A percentile compares a stretch with the other conserved stretches of the same genome.
phyloP scores from a whole-genome alignment of 2,888 invertebrate species.

The Sminthurides aquaticus region DNA sequence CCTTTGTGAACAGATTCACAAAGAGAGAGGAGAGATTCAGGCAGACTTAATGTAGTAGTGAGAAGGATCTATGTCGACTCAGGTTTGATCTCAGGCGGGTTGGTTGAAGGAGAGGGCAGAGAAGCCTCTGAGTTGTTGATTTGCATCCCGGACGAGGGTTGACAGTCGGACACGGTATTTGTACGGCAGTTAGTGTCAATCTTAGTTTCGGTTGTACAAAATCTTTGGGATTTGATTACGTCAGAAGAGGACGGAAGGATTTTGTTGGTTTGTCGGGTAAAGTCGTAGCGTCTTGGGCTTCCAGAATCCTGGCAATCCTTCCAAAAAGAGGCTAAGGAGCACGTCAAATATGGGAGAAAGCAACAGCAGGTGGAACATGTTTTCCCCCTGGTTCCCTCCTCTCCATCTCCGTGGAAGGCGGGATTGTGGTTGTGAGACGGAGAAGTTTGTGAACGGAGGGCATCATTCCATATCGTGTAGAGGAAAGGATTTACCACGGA shows the following conservation, averaged over 20 bases:
- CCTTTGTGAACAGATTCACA: no score
- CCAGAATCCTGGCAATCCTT: not conserved
- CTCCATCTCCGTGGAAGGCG: constrained; percentile 3
- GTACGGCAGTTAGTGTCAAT: no score
- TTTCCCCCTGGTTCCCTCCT: constrained; percentile 25
- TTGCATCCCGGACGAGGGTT: no score
- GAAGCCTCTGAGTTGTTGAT: no score
- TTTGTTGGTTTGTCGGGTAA: not conserved
- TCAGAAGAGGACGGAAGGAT: not conserved
- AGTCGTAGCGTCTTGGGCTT: not conserved
- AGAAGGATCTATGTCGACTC: no score
- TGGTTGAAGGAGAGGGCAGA: no score
- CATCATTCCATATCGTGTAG: constrained; percentile 55
- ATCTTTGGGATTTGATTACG: not conserved
- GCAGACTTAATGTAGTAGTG: no score
- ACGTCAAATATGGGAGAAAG: not conserved
- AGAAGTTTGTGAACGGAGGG: constrained; percentile 15
- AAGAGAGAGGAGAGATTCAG: no score
- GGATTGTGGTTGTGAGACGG: no score
- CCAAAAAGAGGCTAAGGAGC: not conserved
- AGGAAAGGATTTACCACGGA: constrained; percentile 56
- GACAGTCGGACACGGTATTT: no score
- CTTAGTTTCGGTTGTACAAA: not conserved
- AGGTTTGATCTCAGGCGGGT: no score
- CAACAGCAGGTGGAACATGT: constrained; percentile 2